Conservation (phyloP, 2,113 vertebrate genomes). For the human region GRCh38 chr9:30487001-30487500, state of each 20-base stretch:
- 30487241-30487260: not conserved
- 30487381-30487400: not conserved
- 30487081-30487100: not conserved
- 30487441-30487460: not conserved
- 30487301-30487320: not conserved
- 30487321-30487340: not conserved
- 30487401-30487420: not conserved
- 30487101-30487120: not conserved
- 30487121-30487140: not conserved
- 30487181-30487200: not conserved
- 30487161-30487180: not conserved
- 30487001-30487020: not conserved
- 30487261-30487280: not conserved
- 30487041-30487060: not conserved
- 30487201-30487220: not conserved
- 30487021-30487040: not conserved
- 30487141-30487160: not conserved
- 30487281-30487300: not conserved
- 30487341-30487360: not conserved
- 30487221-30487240: not conserved
- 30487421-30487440: not conserved
- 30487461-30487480: not conserved
- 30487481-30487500: not conserved
- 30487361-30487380: not conserved
- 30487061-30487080: not conserved